phyloP scores from a whole-genome alignment of 2,797 vertebrate genomes.

The Lagodon rhomboides region DNA sequence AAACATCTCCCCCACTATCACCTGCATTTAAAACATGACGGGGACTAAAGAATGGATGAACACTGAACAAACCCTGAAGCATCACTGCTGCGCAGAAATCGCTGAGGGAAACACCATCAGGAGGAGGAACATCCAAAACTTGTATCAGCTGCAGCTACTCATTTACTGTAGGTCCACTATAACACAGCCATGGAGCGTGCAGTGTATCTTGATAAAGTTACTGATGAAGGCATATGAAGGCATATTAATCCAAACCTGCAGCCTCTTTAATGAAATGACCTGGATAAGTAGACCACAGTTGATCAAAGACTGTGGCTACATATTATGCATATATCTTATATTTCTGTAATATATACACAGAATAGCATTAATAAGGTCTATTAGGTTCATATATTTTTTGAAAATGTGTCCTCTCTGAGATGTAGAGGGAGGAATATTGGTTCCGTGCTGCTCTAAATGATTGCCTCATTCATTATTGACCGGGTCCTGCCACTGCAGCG shows the following conservation, averaged over 20 bases:
- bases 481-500: constrained; percentile 54
- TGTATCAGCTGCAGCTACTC: neutral
- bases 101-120: constrained; percentile 1
- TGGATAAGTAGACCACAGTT: constrained; percentile 29
- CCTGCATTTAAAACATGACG: constrained; percentile 18
- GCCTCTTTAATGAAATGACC: constrained; percentile 14
- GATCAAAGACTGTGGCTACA: constrained; percentile 16
- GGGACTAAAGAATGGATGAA: constrained; percentile 5
- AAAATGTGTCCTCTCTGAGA: neutral
- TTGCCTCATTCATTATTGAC: constrained; percentile 80
- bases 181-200: neutral
- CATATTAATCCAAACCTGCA: constrained; percentile 3
- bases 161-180: neutral
- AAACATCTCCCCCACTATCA: neutral
- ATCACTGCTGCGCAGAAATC: constrained; percentile 2
- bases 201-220: neutral
- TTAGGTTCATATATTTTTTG: constrained; percentile 24
- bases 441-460: constrained; percentile 70
- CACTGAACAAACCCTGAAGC: constrained; percentile 1
- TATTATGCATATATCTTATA: constrained; percentile 5
- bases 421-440: constrained; percentile 42
- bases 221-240: neutral
- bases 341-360: constrained; percentile 8
- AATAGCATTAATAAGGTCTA: constrained; percentile 10
- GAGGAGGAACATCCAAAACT: neutral